Percentiles rank a stretch among this genome's conserved stretches.
These are phyloP conservation scores for Hippocampus comes DNA, from an alignment of 2,113 vertebrate species.

Conservation along the genomic window DNA sequence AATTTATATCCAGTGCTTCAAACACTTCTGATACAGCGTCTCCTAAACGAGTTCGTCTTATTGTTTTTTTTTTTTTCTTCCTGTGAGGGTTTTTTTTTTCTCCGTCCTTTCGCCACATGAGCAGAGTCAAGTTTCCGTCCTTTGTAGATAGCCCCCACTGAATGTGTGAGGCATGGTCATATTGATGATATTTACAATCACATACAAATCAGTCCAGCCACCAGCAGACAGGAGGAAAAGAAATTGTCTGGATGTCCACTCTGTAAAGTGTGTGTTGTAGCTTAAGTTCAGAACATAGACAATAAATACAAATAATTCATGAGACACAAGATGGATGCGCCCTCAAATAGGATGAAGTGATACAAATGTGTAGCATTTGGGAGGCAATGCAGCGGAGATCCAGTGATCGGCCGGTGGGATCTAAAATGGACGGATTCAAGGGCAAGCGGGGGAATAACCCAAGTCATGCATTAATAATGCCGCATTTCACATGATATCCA, in stretches of 20 bases:
- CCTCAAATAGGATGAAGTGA: neutral
- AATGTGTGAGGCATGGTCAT: constrained; percentile 90
- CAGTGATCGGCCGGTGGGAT: constrained; percentile 49
- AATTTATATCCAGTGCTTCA: constrained; percentile 99
- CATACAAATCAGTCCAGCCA: constrained; percentile 72
- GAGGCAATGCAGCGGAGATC: constrained; percentile 78
- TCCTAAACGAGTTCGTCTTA: constrained; percentile 73
- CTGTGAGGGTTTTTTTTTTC: constrained; percentile 6
- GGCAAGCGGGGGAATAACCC: constrained; percentile 73
- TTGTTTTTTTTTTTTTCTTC: constrained; percentile 50
- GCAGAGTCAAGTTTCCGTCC: constrained; percentile 95
- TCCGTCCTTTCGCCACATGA: constrained; percentile 77
- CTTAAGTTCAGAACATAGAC: constrained; percentile 56
- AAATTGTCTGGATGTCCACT: constrained; percentile 77
- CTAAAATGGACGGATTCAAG: constrained; percentile 74
- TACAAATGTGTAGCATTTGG: constrained; percentile 74
- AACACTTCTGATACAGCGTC: constrained; percentile 97
- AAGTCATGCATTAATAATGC: constrained; percentile 81
- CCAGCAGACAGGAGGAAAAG: constrained; percentile 76
- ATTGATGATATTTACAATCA: constrained; percentile 79
- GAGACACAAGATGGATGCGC: constrained; percentile 6
- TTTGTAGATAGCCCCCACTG: constrained; percentile 80
- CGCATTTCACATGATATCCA: constrained; percentile 77
- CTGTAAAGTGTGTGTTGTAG: constrained; percentile 20
- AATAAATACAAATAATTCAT: constrained; percentile 55